phyloP scores from a whole-genome alignment of 2,888 invertebrate genomes.

The Spodoptera picta region DNA sequence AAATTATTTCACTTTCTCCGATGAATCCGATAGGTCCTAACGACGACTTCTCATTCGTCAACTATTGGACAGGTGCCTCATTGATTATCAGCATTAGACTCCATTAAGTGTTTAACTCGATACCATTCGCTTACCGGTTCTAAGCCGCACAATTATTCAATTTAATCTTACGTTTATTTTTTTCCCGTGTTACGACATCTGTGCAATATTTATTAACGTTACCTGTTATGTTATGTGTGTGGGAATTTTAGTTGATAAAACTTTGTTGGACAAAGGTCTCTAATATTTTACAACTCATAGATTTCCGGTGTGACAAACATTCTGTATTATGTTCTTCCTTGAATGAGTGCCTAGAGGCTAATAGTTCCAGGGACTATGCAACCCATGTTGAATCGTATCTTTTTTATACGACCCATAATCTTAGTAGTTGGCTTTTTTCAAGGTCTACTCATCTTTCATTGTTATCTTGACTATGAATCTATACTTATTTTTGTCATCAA shows the following conservation, averaged over 20 bases:
- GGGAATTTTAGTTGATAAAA: background rate
- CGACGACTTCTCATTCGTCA: conserved; percentile 81
- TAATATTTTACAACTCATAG: background rate
- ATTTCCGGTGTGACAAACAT: conserved; percentile 1
- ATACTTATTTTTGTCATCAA: too few species aligned
- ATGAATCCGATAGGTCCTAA: conserved; percentile 75
- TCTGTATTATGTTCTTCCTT: background rate
- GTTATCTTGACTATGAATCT: too few species aligned
- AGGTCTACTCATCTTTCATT: too few species aligned
- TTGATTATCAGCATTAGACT: conserved; percentile 78
- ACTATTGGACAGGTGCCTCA: conserved; percentile 78
- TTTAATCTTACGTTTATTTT: conserved; percentile 69
- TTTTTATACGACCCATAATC: too few species aligned
- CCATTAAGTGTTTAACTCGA: conserved; percentile 85
- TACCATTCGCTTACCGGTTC: conserved; percentile 79
- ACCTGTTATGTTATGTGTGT: conserved; percentile 35
- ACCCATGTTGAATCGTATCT: too few species aligned
- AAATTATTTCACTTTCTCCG: conserved; percentile 81
- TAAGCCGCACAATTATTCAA: conserved; percentile 73
- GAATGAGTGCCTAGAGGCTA: too few species aligned
- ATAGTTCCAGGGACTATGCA: too few species aligned
- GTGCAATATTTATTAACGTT: conserved; percentile 52
- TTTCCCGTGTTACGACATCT: conserved; percentile 64
- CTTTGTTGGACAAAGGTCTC: conserved; percentile 14
- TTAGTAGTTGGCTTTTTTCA: too few species aligned